These are phyloP conservation scores for Betta splendens DNA, from an alignment of 2,797 vertebrate genomes.

Conservation along the genomic window DNA sequence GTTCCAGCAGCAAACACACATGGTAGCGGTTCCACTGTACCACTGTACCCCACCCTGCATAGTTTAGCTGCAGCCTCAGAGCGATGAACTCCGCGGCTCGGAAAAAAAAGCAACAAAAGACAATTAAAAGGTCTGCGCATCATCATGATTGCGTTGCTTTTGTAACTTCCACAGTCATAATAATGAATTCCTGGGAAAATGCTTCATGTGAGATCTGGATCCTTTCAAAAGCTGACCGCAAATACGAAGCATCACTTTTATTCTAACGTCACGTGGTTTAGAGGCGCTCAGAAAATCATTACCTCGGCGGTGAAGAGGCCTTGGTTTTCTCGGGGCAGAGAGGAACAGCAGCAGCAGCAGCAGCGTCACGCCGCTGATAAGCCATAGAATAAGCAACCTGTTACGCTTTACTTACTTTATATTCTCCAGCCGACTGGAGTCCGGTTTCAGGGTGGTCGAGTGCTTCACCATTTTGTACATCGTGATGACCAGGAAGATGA, in stretches of 20 bases:
- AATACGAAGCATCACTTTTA: not conserved
- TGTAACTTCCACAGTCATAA: slow-evolving; percentile 38
- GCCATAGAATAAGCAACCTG: slow-evolving; percentile 33
- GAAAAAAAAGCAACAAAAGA: slow-evolving; percentile 64
- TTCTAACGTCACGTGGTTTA: slow-evolving; percentile 13
- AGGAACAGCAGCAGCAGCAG: slow-evolving; percentile 61
- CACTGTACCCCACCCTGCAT: slow-evolving; percentile 41
- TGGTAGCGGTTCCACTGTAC: slow-evolving; percentile 44
- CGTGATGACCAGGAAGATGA: slow-evolving; percentile 99
- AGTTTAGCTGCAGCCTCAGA: slow-evolving; percentile 55
- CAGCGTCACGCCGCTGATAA: slow-evolving; percentile 52
- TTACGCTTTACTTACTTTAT: slow-evolving; percentile 95
- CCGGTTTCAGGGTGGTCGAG: slow-evolving; percentile 99
- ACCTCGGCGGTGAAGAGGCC: slow-evolving; percentile 38
- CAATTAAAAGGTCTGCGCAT: slow-evolving; percentile 39
- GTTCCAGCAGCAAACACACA: slow-evolving; percentile 54
- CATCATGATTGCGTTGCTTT: not conserved
- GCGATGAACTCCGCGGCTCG: slow-evolving; percentile 63
- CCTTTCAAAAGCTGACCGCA: slow-evolving; percentile 12
- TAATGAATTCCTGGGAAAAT: not conserved
- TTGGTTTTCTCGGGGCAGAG: slow-evolving; percentile 44
- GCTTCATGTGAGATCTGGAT: slow-evolving; percentile 31
- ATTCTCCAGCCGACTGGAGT: slow-evolving; percentile 99
- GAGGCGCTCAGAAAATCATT: slow-evolving; percentile 19
- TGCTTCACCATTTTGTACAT: slow-evolving; percentile 99